These are phyloP conservation scores for Aurelia aurita complex sp. Pacific DNA, from an alignment of 30 jellyfish, hydroid and myxozoan species.

Conservation along the genomic window DNA sequence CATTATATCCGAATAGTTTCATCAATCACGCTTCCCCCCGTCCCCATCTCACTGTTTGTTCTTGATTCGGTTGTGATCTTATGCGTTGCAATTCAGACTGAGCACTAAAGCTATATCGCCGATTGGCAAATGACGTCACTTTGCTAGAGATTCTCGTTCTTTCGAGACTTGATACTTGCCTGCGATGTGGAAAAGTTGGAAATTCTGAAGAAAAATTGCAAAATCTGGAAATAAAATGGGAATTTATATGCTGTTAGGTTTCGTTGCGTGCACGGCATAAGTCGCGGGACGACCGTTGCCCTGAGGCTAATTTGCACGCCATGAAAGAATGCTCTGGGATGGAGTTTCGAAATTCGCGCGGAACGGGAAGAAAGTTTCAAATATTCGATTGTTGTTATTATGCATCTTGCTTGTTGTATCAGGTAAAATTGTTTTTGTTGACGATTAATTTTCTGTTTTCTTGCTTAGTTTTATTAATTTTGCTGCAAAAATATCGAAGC, in stretches of 20 bases:
- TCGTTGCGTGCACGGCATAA: constrained; percentile 41
- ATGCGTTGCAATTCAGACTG: constrained; percentile 59
- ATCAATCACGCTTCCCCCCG: constrained; percentile 47
- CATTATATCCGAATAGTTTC: not conserved
- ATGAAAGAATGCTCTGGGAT: constrained; percentile 49
- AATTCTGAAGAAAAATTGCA: constrained; percentile 8
- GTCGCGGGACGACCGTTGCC: constrained; percentile 24
- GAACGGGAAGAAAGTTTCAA: not conserved
- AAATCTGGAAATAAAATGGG: constrained; percentile 1
- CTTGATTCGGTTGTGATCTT: constrained; percentile 60
- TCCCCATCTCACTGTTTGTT: not conserved
- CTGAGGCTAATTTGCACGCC: constrained; percentile 42
- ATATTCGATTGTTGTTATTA: not conserved
- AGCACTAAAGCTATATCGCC: constrained; percentile 12
- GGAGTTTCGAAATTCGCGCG: constrained; percentile 3
- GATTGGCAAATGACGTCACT: constrained; percentile 56
- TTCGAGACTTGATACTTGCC: constrained; percentile 21
- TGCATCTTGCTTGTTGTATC: not conserved
- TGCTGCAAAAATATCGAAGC: not conserved
- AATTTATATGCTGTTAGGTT: not conserved
- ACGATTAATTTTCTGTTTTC: not conserved
- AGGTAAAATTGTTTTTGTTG: constrained; percentile 10
- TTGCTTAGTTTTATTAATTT: not conserved
- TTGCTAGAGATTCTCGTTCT: constrained; percentile 12
- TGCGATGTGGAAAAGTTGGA: constrained; percentile 22